Base-by-base conservation (phyloP, 30 jellyfish, hydroid and myxozoan genomes). In the Mastigias papua region DNA sequence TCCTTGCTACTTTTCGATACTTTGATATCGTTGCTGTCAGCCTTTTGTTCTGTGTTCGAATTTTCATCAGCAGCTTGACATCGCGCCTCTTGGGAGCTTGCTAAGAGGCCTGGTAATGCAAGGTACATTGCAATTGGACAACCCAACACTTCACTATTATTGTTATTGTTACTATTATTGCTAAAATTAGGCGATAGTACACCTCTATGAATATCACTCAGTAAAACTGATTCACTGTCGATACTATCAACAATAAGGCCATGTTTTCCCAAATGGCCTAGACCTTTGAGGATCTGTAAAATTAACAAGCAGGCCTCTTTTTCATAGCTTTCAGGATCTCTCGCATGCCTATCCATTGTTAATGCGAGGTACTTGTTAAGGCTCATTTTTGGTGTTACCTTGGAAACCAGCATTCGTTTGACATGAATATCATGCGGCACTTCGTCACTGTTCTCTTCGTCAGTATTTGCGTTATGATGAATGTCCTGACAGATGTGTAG, bases 401-500 rank as follows among this genome's bases (percentile, higher is more conserved):
- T 85, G 46, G 98, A 94, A 15, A 94, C 76, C 69, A 50, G 91
- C 82, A 89, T 94, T 62, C 91, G 81, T 48, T 92, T 82, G 48
- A 87, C 82, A 48, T 87, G 95, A 0, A 92, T 92, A 25, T 94
- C 90, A 32, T 67, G 93, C 26, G 98, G 97, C 16, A 87, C 86
- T 34, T 80, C 95, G 26, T 78, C 95, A 22, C 79, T 66, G 31
- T 77, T 17, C 48, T 48, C 65, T 7, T 90, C 83, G 21, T 73
- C 77, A 33, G 28, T 75, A 0, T 67, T 23, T 1, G 70, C 34
- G 84, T 60, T 81, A 34, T 76, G 93, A 17, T 50, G 89, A 1
- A 92, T 86, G 73, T 74, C 90, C 32, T 87, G 96, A 73, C 98
- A 92, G 30, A 92, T 58, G 87, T 92, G 98, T 31, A 92, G 89